These are phyloP conservation scores for Mamestra configurata DNA, from an alignment of 1,140 invertebrate species.

Conservation along the genomic window DNA sequence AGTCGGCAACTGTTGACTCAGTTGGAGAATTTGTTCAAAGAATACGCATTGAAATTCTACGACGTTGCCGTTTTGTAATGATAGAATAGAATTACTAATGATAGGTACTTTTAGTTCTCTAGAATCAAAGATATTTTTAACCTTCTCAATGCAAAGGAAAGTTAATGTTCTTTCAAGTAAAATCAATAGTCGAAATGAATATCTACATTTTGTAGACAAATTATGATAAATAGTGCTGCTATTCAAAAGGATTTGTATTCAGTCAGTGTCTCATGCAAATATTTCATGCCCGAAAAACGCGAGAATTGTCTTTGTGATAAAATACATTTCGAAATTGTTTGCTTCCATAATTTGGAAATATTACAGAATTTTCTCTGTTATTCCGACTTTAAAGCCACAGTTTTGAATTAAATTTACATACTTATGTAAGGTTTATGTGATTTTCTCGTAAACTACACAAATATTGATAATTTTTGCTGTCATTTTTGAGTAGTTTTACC, in stretches of 20 bases:
- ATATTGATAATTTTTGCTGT: too few relatives aligned
- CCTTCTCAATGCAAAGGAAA: background rate
- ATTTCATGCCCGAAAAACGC: background rate
- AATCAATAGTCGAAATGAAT: background rate
- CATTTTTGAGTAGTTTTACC: too few relatives aligned
- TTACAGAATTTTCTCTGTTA: background rate
- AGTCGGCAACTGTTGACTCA: background rate
- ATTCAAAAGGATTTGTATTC: background rate
- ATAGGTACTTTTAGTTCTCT: background rate
- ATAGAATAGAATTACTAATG: background rate
- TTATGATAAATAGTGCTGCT: background rate
- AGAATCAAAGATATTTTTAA: background rate
- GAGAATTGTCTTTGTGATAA: constrained; percentile 1
- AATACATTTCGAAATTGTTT: background rate
- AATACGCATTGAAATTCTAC: background rate
- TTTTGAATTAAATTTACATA: too few relatives aligned
- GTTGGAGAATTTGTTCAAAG: background rate
- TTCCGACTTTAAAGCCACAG: too few relatives aligned
- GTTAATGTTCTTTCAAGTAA: background rate
- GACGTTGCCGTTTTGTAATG: background rate
- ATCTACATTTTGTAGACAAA: background rate
- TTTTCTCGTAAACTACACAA: too few relatives aligned
- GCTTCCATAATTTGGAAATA: background rate
- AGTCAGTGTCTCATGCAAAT: background rate
- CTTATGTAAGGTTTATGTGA: too few relatives aligned